These are phyloP conservation scores for Etheostoma perlongum DNA, from an alignment of 2,797 vertebrate species.

Conservation along the genomic window DNA sequence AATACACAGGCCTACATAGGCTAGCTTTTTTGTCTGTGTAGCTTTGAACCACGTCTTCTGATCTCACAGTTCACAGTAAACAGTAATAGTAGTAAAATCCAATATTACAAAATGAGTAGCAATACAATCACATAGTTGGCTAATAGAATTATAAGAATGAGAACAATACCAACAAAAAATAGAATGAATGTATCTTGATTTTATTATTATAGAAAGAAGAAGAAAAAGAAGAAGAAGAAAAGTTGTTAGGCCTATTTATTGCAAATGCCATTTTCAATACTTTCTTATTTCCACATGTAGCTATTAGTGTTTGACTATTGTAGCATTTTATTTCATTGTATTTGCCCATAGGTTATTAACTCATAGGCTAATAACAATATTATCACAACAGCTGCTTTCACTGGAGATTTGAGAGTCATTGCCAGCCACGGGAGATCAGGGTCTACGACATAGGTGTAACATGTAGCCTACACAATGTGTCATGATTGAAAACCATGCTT, in stretches of 20 bases:
- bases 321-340: background rate
- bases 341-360: background rate
- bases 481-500: conserved; percentile 72
- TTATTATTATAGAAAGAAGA: no score
- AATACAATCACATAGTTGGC: background rate
- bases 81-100: background rate
- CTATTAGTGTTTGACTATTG: no score
- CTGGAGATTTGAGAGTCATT: conserved; percentile 18
- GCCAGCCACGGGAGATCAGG: conserved; percentile 17
- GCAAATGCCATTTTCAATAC: background rate
- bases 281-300: background rate
- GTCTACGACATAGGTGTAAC: conserved; percentile 59
- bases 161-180: background rate
- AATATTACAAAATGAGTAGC: background rate
- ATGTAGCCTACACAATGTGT: conserved; percentile 68
- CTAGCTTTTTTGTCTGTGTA: background rate
- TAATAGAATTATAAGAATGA: accelerated
- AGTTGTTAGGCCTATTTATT: background rate
- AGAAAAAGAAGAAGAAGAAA: background rate
- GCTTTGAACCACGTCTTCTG: background rate
- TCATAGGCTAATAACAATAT: background rate
- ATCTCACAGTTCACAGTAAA: background rate
- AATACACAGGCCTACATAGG: background rate
- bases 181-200: no score
- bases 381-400: conserved; percentile 1